These are phyloP conservation scores for Capricornis sumatraensis DNA, from an alignment of 2,113 vertebrate genomes.

Conservation along the genomic window DNA sequence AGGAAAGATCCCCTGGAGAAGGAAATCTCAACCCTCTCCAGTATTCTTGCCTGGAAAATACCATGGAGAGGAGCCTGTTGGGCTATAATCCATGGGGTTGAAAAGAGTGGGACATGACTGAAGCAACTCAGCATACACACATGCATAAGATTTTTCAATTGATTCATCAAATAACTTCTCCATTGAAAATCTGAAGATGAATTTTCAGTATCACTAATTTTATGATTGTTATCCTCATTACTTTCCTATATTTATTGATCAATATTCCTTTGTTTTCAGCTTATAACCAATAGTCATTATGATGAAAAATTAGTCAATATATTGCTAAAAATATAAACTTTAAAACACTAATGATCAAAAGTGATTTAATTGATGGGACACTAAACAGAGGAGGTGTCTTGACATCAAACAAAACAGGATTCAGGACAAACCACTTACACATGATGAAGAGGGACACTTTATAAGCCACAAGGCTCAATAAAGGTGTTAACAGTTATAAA, in stretches of 20 bases:
- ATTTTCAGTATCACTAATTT: not conserved
- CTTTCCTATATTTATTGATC: not conserved
- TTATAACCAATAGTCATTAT: not conserved
- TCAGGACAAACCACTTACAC: too few relatives aligned
- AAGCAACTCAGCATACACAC: not conserved
- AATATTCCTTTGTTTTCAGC: not conserved
- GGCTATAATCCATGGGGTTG: not conserved
- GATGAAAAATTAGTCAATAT: not conserved
- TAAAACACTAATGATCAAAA: not conserved
- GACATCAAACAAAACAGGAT: too few relatives aligned
- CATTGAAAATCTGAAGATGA: not conserved
- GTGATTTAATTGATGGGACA: not conserved
- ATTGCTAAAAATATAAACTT: not conserved
- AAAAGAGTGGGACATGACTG: not conserved
- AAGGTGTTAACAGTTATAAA: accelerated
- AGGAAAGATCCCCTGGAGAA: not conserved
- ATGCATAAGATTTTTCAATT: not conserved
- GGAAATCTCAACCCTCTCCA: not conserved
- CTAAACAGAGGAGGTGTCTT: not conserved
- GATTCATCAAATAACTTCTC: not conserved
- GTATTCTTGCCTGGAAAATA: not conserved
- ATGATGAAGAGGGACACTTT: accelerated
- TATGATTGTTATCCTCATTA: not conserved
- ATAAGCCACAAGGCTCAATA: accelerated
- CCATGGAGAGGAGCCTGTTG: not conserved